Evolutionary conservation across 2,113 vertebrate species (phyloP).

Genomic region (Brienomyrus longianalis): DNA sequence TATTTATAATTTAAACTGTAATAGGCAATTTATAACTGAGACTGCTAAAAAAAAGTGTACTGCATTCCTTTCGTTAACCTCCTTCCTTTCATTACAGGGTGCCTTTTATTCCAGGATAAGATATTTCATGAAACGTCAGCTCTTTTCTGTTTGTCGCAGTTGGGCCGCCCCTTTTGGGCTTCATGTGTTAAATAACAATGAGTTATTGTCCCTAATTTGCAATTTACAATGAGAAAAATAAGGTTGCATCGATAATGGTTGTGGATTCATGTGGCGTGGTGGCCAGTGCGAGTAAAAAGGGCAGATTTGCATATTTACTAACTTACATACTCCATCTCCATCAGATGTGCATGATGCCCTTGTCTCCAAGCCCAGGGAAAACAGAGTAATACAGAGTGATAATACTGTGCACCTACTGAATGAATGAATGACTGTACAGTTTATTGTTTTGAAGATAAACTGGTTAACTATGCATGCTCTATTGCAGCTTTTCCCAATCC

Average conservation of each 20-base stretch:
- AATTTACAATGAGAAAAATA: background rate
- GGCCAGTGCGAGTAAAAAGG: background rate
- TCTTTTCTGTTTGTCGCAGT: background rate
- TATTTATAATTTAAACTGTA: background rate
- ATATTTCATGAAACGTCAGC: background rate
- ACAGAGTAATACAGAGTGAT: background rate
- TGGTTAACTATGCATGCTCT: background rate
- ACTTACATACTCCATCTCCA: background rate
- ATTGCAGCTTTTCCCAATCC: too few relatives aligned
- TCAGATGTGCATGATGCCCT: background rate
- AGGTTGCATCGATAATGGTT: background rate
- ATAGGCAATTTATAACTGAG: background rate
- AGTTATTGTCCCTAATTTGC: background rate
- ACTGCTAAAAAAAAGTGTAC: background rate
- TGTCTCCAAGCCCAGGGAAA: background rate
- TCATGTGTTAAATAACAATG: background rate
- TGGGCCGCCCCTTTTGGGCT: background rate
- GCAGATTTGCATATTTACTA: background rate
- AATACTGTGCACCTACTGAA: background rate
- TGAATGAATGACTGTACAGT: background rate
- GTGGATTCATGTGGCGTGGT: background rate
- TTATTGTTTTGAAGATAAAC: background rate
- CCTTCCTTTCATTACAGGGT: background rate
- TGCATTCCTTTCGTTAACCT: background rate
- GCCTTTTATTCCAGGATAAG: background rate